Conservation (phyloP, 2,113 vertebrate species). For the Dolichallabes microphthalmus region DNA sequence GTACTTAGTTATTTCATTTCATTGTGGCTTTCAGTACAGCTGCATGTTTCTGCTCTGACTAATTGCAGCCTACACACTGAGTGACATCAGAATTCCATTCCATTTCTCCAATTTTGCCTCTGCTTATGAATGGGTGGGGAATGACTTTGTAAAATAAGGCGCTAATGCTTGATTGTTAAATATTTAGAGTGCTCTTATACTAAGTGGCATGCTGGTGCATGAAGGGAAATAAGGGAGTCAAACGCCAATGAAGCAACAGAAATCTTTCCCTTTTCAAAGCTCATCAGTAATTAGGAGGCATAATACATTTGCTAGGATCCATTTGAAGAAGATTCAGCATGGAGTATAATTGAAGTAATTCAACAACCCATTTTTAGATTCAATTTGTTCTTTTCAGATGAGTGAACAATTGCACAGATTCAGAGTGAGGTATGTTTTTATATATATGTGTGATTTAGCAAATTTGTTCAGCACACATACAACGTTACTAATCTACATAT, state of each 20-base stretch:
- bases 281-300: slow-evolving; percentile 34
- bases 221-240: slow-evolving; percentile 34
- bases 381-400: slow-evolving; percentile 42
- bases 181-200: slow-evolving; percentile 46
- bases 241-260: slow-evolving; percentile 43
- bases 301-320: slow-evolving; percentile 30
- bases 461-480: neutral
- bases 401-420: slow-evolving; percentile 16
- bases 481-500: neutral
- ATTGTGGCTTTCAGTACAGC: slow-evolving; percentile 24
- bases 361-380: slow-evolving; percentile 51
- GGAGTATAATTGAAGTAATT: slow-evolving; percentile 49
- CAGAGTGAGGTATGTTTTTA: slow-evolving; percentile 16
- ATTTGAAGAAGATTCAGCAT: slow-evolving; percentile 45
- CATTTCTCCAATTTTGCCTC: slow-evolving; percentile 34
- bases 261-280: slow-evolving; percentile 43
- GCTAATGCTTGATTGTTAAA: slow-evolving; percentile 52
- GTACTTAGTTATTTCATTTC: slow-evolving; percentile 18
- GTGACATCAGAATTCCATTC: slow-evolving; percentile 35
- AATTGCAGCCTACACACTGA: slow-evolving; percentile 30
- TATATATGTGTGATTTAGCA: slow-evolving; percentile 6
- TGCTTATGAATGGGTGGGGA: slow-evolving; percentile 7
- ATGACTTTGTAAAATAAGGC: slow-evolving; percentile 46
- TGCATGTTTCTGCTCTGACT: slow-evolving; percentile 22
- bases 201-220: slow-evolving; percentile 45